Percentiles rank a stretch among this genome's conserved stretches.
These are phyloP conservation scores for Dissostichus mawsoni DNA, from an alignment of 2,113 vertebrate genomes.

Conservation along the genomic window DNA sequence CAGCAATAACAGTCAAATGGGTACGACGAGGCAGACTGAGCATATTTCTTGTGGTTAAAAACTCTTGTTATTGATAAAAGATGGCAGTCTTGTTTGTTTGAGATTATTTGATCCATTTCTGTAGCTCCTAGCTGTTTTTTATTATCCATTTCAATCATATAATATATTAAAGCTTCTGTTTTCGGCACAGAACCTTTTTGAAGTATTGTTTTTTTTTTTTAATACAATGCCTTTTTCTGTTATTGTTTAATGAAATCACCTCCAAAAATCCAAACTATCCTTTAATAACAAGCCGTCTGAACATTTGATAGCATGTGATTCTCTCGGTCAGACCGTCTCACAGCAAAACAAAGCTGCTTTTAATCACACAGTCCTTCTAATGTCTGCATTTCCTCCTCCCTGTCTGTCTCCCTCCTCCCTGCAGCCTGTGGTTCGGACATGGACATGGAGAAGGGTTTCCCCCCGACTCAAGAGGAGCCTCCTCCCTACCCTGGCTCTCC, in stretches of 20 bases:
- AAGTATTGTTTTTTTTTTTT: background rate
- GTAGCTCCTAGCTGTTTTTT: background rate
- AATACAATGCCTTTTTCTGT: background rate
- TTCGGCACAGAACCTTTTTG: background rate
- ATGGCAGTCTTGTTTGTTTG: too few relatives aligned
- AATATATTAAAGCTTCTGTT: background rate
- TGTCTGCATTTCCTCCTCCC: constrained; percentile 31
- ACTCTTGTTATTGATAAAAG: too few relatives aligned
- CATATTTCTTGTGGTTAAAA: background rate
- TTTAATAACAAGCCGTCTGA: constrained; percentile 21
- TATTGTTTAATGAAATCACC: background rate
- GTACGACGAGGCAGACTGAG: background rate
- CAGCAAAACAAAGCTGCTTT: constrained; percentile 11
- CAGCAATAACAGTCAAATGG: too few relatives aligned
- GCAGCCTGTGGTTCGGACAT: constrained; percentile 87
- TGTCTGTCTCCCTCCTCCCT: constrained; percentile 28
- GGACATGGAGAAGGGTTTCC: constrained; percentile 84
- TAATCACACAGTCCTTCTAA: constrained; percentile 13
- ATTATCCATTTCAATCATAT: background rate
- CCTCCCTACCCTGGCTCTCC: constrained; percentile 85
- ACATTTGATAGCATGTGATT: background rate
- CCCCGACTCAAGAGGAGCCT: constrained; percentile 76
- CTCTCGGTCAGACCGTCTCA: background rate
- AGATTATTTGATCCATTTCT: too few relatives aligned
- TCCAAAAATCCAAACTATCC: constrained; percentile 43